Conservation (phyloP, 2,113 vertebrate species). For the Malaclemys terrapin region DNA sequence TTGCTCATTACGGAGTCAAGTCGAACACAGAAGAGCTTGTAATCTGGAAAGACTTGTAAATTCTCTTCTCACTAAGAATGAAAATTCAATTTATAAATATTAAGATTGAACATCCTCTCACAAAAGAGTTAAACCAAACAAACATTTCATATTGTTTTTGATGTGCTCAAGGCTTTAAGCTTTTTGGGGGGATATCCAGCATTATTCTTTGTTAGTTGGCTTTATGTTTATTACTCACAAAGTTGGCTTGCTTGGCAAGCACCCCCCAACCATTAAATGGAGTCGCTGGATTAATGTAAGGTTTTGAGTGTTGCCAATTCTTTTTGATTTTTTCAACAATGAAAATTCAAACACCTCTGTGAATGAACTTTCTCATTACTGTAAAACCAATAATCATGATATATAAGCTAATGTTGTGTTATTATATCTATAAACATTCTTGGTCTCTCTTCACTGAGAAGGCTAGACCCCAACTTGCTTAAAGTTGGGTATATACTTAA, state of each 20-base stretch:
- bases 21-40: rapidly evolving
- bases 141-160: neutral
- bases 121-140: neutral
- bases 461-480: neutral
- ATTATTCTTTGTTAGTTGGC: neutral
- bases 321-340: neutral
- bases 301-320: neutral
- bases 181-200: neutral
- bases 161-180: neutral
- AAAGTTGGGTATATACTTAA: neutral
- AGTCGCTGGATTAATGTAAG: neutral
- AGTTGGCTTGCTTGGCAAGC: neutral
- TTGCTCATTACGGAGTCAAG: neutral
- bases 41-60: neutral
- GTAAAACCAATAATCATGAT: neutral
- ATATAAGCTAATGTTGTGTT: neutral
- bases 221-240: neutral
- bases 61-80: neutral
- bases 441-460: neutral
- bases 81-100: neutral
- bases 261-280: neutral
- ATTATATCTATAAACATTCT: neutral
- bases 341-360: neutral
- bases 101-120: neutral
- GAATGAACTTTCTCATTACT: neutral